These are phyloP conservation scores for Flexamia atlantica DNA, from an alignment of 2,888 invertebrate species.

Conservation along the genomic window DNA sequence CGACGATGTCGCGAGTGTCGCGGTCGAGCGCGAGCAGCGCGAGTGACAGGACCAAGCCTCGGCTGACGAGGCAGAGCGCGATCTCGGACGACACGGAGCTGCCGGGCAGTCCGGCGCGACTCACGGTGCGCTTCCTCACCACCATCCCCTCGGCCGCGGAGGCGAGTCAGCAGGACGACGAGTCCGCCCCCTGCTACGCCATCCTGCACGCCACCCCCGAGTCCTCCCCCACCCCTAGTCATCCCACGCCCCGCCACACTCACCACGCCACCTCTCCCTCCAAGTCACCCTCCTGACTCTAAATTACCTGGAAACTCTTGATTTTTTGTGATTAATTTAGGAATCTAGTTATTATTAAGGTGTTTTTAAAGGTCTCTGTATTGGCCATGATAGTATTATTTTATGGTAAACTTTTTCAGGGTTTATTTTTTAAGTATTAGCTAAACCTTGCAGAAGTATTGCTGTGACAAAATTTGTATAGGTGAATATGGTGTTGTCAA, in stretches of 20 bases:
- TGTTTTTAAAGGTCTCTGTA: slow-evolving; percentile 51
- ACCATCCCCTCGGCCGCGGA: slow-evolving; percentile 87
- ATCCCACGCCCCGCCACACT: slow-evolving; percentile 52
- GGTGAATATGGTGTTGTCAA: too few species aligned
- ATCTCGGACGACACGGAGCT: slow-evolving; percentile 83
- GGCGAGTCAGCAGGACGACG: slow-evolving; percentile 83
- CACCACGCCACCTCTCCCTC: slow-evolving; percentile 59
- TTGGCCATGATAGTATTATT: not conserved
- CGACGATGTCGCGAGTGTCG: slow-evolving; percentile 93
- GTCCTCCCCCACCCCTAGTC: slow-evolving; percentile 67
- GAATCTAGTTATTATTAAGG: slow-evolving; percentile 59
- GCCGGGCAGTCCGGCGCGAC: slow-evolving; percentile 78
- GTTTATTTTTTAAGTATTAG: too few species aligned
- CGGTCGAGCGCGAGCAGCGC: slow-evolving; percentile 87
- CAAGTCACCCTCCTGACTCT: slow-evolving; percentile 62
- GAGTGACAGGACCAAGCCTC: slow-evolving; percentile 79
- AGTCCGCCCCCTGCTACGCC: slow-evolving; percentile 73
- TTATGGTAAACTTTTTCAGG: too few species aligned
- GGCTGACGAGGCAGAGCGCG: slow-evolving; percentile 88
- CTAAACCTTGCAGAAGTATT: too few species aligned
- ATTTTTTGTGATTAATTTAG: slow-evolving; percentile 61
- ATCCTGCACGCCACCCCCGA: slow-evolving; percentile 70
- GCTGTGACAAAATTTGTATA: too few species aligned
- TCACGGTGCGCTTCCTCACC: slow-evolving; percentile 80
- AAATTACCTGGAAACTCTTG: slow-evolving; percentile 48